Evolutionary conservation across 2,888 invertebrate species (phyloP).

Genomic region (Rhaphigaster nebulosa): DNA sequence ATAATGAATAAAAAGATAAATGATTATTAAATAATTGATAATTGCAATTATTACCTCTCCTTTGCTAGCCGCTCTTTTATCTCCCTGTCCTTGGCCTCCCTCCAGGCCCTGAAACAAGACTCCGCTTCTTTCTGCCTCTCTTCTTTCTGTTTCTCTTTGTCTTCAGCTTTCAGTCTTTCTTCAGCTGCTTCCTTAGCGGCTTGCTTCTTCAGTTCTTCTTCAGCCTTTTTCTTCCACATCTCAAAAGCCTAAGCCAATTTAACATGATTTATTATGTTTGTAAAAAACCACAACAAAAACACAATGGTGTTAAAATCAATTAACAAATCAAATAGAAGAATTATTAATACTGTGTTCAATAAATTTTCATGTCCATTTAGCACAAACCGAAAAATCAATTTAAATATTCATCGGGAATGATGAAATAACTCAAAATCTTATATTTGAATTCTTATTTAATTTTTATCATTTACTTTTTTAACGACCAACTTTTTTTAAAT

Average conservation of each 20-base stretch:
- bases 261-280: background rate
- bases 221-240: conserved; percentile 64
- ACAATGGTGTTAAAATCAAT: no score
- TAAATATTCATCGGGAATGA: no score
- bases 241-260: conserved; percentile 63
- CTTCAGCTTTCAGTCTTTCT: conserved; percentile 61
- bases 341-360: no score
- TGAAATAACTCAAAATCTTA: no score
- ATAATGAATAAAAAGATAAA: background rate
- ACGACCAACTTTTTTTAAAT: no score
- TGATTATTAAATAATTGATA: background rate
- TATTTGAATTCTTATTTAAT: no score
- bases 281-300: background rate
- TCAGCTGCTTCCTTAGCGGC: conserved; percentile 56
- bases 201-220: conserved; percentile 63
- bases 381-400: no score
- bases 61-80: conserved; percentile 56
- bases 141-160: conserved; percentile 61
- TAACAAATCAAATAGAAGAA: no score
- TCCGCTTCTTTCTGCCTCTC: conserved; percentile 61
- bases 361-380: no score
- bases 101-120: conserved; percentile 64
- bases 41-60: conserved; percentile 53
- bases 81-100: conserved; percentile 62
- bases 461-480: no score